These are phyloP conservation scores for Sigmodon hispidus DNA, from an alignment of 2,113 vertebrate species.

Conservation along the genomic window DNA sequence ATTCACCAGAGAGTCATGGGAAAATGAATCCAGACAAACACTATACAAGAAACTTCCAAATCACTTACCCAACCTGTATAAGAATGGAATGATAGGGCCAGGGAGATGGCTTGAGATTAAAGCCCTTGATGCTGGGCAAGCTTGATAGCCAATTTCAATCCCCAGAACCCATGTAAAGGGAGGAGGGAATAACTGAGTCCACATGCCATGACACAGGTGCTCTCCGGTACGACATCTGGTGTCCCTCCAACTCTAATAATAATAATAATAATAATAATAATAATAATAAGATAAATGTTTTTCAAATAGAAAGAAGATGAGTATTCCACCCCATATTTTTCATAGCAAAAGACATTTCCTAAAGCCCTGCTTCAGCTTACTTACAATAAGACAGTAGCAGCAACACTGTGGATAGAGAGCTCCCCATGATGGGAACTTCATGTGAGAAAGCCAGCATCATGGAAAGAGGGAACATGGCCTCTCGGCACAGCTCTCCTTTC, in stretches of 20 bases:
- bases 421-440: background rate
- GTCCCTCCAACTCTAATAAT: background rate
- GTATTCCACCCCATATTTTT: background rate
- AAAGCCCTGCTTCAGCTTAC: background rate
- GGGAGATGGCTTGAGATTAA: background rate
- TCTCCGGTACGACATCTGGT: too few species aligned
- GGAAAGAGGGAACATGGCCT: background rate
- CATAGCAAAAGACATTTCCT: conserved; percentile 3
- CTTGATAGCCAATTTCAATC: background rate
- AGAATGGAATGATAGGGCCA: background rate
- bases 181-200: background rate
- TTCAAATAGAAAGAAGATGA: background rate
- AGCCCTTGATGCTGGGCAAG: background rate
- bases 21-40: background rate
- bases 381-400: background rate
- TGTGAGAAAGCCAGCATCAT: fast-evolving
- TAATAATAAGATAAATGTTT: too few species aligned
- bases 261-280: background rate
- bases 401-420: background rate
- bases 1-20: background rate
- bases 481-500: background rate
- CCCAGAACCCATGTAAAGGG: background rate
- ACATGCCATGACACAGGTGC: background rate
- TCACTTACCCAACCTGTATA: background rate
- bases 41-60: background rate